A percentile compares a stretch with the other conserved stretches of the same genome.
Conservation (phyloP, 2,113 vertebrate genomes). For the Rafetus swinhoei region DNA sequence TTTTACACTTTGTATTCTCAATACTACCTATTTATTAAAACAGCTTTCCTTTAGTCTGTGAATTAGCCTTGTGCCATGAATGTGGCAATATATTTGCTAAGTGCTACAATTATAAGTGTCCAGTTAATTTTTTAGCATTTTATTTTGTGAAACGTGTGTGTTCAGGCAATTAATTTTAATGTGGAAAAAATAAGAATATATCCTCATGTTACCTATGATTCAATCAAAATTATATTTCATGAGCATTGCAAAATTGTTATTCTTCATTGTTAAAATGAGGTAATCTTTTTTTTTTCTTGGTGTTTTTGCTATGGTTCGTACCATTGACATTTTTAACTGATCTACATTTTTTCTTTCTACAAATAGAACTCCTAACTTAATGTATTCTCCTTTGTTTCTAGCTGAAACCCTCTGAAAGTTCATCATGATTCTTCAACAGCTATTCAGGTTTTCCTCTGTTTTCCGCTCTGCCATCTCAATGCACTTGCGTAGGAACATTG, state of each 20-base stretch:
- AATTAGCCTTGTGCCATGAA: background rate
- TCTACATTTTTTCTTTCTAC: fast-evolving
- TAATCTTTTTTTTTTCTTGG: background rate
- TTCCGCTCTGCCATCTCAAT: constrained; percentile 77
- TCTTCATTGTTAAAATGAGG: background rate
- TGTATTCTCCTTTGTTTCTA: background rate
- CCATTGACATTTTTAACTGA: fast-evolving
- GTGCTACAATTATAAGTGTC: no score
- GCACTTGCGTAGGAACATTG: constrained; percentile 89
- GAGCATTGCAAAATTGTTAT: background rate
- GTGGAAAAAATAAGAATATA: background rate
- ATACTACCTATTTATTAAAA: background rate
- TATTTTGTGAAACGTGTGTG: background rate
- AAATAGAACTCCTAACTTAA: background rate
- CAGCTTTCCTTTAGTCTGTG: background rate
- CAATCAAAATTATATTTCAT: background rate
- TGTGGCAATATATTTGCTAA: background rate
- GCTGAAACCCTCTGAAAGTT: background rate
- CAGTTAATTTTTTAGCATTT: background rate
- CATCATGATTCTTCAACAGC: constrained; percentile 86
- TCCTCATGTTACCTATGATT: background rate
- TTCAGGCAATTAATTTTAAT: background rate
- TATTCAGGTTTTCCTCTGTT: constrained; percentile 84
- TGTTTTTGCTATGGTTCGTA: background rate
- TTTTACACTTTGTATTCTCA: background rate